Evolutionary conservation across 2,888 invertebrate species (phyloP).

Genomic region (Diarsia brunnea): DNA sequence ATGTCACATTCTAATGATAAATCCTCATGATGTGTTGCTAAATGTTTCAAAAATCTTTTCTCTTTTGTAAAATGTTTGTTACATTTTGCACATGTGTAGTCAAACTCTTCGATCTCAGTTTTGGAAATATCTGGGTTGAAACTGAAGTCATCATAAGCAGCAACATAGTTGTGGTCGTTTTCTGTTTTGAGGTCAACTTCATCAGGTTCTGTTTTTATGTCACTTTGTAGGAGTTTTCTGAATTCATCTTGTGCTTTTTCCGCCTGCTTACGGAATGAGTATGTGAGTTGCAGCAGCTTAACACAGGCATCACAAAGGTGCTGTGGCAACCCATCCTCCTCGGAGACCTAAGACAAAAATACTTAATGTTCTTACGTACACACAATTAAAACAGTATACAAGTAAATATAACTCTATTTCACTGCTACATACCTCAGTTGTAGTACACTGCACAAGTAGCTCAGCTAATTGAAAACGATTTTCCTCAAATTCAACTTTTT

Average conservation of each 20-base stretch:
- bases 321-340: conserved; percentile 91
- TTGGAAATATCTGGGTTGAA: conserved; percentile 63
- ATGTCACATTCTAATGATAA: conserved; percentile 71
- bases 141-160: conserved; percentile 66
- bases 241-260: conserved; percentile 78
- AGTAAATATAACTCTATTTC: not conserved
- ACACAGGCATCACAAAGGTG: conserved; percentile 91
- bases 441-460: conserved; percentile 79
- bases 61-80: conserved; percentile 85
- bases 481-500: conserved; percentile 77
- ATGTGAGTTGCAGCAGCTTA: conserved; percentile 85
- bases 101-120: conserved; percentile 64
- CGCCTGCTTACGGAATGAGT: conserved; percentile 82
- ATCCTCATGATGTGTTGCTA: conserved; percentile 85
- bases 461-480: conserved; percentile 78
- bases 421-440: conserved; percentile 74
- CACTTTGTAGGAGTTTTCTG: conserved; percentile 73
- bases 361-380: not conserved
- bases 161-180: conserved; percentile 60
- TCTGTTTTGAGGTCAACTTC: conserved; percentile 74
- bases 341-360: conserved; percentile 75
- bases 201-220: conserved; percentile 70
- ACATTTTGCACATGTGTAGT: conserved; percentile 83
- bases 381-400: not conserved
- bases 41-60: conserved; percentile 87